Conservation (phyloP, 1,140 invertebrate genomes). For the Drosophila mauritiana region DNA sequence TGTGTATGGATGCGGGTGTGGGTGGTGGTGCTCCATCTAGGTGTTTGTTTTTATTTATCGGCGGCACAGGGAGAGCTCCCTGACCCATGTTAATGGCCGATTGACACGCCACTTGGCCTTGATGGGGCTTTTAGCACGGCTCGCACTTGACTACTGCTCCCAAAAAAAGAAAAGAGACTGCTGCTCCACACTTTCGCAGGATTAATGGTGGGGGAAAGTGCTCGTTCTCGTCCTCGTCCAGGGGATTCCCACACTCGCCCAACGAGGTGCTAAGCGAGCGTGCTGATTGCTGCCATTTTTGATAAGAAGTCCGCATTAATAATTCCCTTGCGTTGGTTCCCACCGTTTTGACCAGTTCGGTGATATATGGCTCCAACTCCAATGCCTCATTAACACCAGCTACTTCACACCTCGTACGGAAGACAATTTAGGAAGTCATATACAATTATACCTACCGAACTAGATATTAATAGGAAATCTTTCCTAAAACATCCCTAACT, state of each 20-base stretch:
- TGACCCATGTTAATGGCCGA: conserved; percentile 76
- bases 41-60: conserved; percentile 71
- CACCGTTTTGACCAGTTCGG: conserved; percentile 38
- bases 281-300: conserved; percentile 82
- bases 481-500: background rate
- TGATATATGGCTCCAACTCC: conserved; percentile 8
- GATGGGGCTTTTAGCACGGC: conserved; percentile 48
- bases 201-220: conserved; percentile 42
- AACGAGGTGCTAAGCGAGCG: conserved; percentile 80
- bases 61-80: conserved; percentile 11
- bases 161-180: conserved; percentile 38
- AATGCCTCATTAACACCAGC: conserved; percentile 11
- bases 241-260: conserved; percentile 17
- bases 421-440: background rate
- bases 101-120: conserved; percentile 81
- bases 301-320: conserved; percentile 78
- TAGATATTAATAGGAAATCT: background rate
- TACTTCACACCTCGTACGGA: background rate
- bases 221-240: background rate
- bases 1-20: background rate
- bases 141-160: conserved; percentile 16
- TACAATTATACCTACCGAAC: background rate
- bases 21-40: conserved; percentile 12
- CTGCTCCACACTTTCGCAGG: conserved; percentile 43
- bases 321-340: conserved; percentile 63